phyloP scores from a whole-genome alignment of 2,113 vertebrate genomes.

The Pica pica region DNA sequence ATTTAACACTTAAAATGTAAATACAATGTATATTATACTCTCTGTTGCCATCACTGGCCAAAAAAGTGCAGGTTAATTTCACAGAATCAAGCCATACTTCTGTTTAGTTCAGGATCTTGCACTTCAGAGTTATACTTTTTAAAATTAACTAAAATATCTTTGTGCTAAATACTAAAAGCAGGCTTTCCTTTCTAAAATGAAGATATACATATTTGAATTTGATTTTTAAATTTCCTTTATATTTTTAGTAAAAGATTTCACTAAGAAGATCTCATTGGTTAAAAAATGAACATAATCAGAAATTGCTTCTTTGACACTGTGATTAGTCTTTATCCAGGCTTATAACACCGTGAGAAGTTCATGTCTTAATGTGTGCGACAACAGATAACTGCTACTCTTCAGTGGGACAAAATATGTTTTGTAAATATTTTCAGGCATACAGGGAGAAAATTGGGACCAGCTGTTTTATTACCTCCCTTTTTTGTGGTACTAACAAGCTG shows the following conservation, averaged over 20 bases:
- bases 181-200: background rate
- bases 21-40: background rate
- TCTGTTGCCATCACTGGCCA: background rate
- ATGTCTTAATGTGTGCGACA: background rate
- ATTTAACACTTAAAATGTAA: background rate
- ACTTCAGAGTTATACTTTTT: background rate
- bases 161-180: background rate
- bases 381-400: background rate
- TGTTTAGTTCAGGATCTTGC: background rate
- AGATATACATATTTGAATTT: background rate
- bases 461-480: background rate
- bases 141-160: background rate
- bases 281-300: background rate
- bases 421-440: background rate
- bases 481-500: fast-evolving
- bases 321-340: background rate
- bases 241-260: background rate
- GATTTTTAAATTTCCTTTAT: background rate
- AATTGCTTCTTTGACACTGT: background rate
- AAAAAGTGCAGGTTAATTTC: background rate
- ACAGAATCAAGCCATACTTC: background rate
- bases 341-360: background rate
- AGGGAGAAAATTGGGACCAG: background rate
- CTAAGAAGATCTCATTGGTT: background rate
- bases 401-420: background rate